These are phyloP conservation scores for Lagorchestes hirsutus DNA, from an alignment of 2,797 vertebrate species.

Conservation along the genomic window DNA sequence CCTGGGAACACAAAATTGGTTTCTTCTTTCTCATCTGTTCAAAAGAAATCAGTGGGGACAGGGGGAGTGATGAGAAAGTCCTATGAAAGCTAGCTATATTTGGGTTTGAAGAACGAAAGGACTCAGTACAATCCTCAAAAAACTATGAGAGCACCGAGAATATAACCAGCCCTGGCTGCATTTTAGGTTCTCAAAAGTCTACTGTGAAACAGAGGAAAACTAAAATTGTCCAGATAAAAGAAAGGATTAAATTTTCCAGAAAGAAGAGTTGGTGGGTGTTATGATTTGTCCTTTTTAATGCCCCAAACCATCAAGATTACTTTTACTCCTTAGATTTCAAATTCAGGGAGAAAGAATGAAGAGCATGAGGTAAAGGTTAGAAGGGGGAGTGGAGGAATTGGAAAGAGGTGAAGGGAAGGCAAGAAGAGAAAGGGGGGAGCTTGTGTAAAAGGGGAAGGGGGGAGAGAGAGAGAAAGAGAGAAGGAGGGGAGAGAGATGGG, in stretches of 20 bases:
- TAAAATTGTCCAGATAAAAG: slow-evolving; percentile 46
- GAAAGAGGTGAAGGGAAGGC: slow-evolving; percentile 63
- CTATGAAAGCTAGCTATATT: neutral
- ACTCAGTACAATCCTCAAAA: neutral
- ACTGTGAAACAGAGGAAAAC: slow-evolving; percentile 44
- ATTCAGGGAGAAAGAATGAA: slow-evolving; percentile 60
- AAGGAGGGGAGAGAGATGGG: slow-evolving; percentile 74
- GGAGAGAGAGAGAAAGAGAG: slow-evolving; percentile 62
- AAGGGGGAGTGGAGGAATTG: slow-evolving; percentile 64
- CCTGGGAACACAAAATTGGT: neutral
- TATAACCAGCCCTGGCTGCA: neutral
- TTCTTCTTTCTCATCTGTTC: neutral
- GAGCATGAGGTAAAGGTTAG: slow-evolving; percentile 74
- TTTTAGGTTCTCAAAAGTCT: neutral
- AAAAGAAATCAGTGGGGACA: neutral
- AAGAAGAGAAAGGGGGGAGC: slow-evolving; percentile 32
- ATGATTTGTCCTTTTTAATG: neutral
- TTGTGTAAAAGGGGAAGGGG: neutral
- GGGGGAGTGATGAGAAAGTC: neutral
- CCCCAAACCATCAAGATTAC: neutral
- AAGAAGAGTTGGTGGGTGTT: slow-evolving; percentile 26
- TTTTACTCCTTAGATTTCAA: slow-evolving; percentile 69
- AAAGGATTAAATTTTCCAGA: slow-evolving; percentile 74
- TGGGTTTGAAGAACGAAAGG: neutral
- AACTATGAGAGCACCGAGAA: neutral